Conservation (phyloP, 1,140 invertebrate species). For the Aphaenogaster floridana region DNA sequence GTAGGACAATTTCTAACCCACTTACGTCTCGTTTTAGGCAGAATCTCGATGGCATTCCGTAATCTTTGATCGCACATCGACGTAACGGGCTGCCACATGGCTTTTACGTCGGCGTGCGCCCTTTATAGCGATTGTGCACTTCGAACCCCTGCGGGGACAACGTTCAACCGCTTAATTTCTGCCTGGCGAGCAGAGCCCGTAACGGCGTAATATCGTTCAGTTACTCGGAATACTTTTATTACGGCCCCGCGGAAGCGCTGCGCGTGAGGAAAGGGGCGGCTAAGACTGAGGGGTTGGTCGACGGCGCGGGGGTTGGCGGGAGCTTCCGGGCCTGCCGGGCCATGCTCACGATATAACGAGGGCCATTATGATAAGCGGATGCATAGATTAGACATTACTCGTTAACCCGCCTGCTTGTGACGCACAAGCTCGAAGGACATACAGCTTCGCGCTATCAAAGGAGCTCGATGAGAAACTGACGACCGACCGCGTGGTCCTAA, state of each 20-base stretch:
- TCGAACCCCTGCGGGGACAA: slow-evolving; percentile 32
- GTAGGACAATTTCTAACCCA: not conserved
- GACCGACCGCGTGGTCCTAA: not conserved
- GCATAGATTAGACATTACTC: slow-evolving; percentile 86
- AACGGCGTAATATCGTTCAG: slow-evolving; percentile 82
- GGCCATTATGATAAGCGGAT: slow-evolving; percentile 86
- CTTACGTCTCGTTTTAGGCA: not conserved
- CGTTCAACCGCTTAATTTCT: slow-evolving; percentile 69
- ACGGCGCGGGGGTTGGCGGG: slow-evolving; percentile 65
- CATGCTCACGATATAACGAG: slow-evolving; percentile 81
- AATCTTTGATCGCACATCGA: slow-evolving; percentile 15
- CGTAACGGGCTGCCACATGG: slow-evolving; percentile 30
- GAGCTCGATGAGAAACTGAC: slow-evolving; percentile 28
- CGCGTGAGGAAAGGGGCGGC: slow-evolving; percentile 26
- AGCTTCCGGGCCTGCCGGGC: slow-evolving; percentile 62
- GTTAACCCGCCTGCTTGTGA: slow-evolving; percentile 82
- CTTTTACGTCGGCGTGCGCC: slow-evolving; percentile 14
- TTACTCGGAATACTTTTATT: slow-evolving; percentile 84
- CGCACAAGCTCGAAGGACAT: slow-evolving; percentile 55
- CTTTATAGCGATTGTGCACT: slow-evolving; percentile 43
- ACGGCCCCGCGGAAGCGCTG: slow-evolving; percentile 53
- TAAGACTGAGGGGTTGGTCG: slow-evolving; percentile 45
- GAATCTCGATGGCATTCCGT: not conserved
- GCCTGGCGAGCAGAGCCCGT: slow-evolving; percentile 66
- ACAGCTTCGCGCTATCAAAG: slow-evolving; percentile 20